These are phyloP conservation scores for Monopis laevigella DNA, from an alignment of 2,888 invertebrate genomes.

Conservation along the genomic window DNA sequence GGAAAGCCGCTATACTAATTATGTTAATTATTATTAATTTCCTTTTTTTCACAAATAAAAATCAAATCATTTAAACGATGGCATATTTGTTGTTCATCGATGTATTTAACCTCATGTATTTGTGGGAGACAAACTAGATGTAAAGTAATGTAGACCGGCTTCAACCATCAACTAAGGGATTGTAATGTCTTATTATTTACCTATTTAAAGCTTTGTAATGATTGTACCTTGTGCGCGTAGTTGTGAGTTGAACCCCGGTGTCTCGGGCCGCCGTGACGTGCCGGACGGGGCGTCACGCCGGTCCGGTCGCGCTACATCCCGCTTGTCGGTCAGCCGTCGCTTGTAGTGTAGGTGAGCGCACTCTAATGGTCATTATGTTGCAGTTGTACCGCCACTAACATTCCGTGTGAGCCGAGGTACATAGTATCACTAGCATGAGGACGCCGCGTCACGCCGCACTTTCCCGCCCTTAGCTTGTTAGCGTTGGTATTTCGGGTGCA, in stretches of 20 bases:
- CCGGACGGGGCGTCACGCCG: no score
- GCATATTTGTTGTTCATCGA: no score
- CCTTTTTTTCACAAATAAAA: no score
- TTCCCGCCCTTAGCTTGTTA: conserved; percentile 53
- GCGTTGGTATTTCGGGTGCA: conserved; percentile 64
- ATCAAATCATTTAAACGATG: no score
- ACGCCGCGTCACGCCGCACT: conserved; percentile 53
- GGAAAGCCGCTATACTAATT: no score
- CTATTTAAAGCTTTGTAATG: not conserved
- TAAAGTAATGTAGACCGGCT: conserved; percentile 39
- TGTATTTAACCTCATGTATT: no score
- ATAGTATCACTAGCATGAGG: conserved; percentile 39
- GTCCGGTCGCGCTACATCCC: no score
- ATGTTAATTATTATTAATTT: no score
- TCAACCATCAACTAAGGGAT: conserved; percentile 64
- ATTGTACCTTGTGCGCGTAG: conserved; percentile 25
- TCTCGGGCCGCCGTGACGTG: conserved; percentile 49
- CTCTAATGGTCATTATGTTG: conserved; percentile 69
- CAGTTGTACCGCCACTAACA: conserved; percentile 68
- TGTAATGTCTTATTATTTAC: conserved; percentile 25
- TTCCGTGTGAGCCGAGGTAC: conserved; percentile 68
- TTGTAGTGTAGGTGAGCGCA: no score
- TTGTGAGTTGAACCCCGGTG: conserved; percentile 63
- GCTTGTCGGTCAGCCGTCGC: conserved; percentile 67
- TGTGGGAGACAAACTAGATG: no score